Evolutionary conservation across 2,888 invertebrate species (phyloP).

Genomic region (Erebia palarica): DNA sequence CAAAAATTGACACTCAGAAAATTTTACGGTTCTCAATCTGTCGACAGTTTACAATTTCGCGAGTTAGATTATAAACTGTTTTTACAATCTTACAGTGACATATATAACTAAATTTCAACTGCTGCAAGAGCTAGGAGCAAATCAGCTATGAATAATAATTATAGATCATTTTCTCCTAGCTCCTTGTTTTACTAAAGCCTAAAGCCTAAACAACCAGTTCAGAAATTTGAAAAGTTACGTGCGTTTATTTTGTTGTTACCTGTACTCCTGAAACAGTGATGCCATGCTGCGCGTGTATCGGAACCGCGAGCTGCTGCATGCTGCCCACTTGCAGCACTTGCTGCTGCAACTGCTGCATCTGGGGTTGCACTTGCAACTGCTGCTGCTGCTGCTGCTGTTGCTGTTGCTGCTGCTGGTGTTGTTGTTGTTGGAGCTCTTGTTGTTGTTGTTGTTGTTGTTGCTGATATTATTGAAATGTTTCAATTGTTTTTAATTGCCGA

Average conservation of each 20-base stretch:
- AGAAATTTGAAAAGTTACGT: too few relatives aligned
- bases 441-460: conserved; percentile 61
- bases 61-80: too few relatives aligned
- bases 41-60: too few relatives aligned
- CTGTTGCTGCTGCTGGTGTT: conserved; percentile 56
- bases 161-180: too few relatives aligned
- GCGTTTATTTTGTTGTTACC: conserved; percentile 43
- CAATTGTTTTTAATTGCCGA: not conserved
- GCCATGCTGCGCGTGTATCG: conserved; percentile 66
- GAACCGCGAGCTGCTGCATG: conserved; percentile 72
- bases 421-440: conserved; percentile 64
- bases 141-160: not conserved
- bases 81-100: too few relatives aligned
- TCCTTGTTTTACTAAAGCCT: too few relatives aligned
- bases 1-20: too few relatives aligned
- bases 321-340: conserved; percentile 72
- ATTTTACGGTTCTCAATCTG: too few relatives aligned
- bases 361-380: conserved; percentile 68
- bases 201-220: too few relatives aligned
- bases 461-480: conserved; percentile 24
- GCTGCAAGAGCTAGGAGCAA: too few relatives aligned
- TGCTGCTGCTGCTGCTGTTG: conserved; percentile 52
- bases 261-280: conserved; percentile 55
- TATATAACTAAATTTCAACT: too few relatives aligned
- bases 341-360: conserved; percentile 63